A percentile compares a stretch with the other conserved stretches of the same genome.
Evolutionary conservation across 2,113 vertebrate species (phyloP).

Genomic region (Epinephelus moara): DNA sequence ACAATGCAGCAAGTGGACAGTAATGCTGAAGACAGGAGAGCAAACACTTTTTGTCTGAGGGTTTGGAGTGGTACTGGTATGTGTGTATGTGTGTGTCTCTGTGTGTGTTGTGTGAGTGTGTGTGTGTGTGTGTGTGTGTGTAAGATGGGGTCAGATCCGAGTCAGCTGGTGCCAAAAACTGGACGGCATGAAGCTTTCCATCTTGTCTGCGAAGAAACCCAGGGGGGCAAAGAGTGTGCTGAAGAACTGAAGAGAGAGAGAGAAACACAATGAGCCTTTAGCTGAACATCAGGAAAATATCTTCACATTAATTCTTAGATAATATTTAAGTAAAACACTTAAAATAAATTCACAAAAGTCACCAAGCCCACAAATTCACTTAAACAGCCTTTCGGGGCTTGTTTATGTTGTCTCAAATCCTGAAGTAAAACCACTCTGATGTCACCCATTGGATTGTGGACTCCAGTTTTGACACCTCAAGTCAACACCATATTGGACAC

Average conservation of each 20-base stretch:
- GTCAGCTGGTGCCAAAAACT: conserved; percentile 86
- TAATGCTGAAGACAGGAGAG: conserved; percentile 84
- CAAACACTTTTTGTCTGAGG: conserved; percentile 79
- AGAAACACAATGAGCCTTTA: conserved; percentile 32
- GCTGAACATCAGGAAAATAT: not conserved
- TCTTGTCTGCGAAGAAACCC: conserved; percentile 88
- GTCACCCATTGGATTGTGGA: too few relatives aligned
- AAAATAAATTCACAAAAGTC: not conserved
- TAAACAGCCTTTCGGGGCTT: not conserved
- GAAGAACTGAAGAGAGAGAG: conserved; percentile 84
- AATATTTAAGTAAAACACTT: not conserved
- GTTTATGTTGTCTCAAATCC: not conserved
- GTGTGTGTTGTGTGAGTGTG: conserved; percentile 46
- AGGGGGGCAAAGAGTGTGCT: conserved; percentile 88
- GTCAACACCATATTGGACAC: too few relatives aligned
- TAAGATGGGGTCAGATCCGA: conserved; percentile 79
- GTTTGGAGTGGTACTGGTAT: conserved; percentile 65
- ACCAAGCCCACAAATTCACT: not conserved
- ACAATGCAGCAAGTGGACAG: conserved; percentile 71
- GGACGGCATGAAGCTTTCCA: conserved; percentile 88
- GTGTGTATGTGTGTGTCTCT: conserved; percentile 3
- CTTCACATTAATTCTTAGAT: not conserved
- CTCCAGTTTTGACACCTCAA: too few relatives aligned
- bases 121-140: conserved; percentile 27
- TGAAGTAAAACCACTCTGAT: not conserved